A percentile compares a stretch with the other conserved stretches of the same genome.
Evolutionary conservation across 1,140 invertebrate genomes (phyloP).

Genomic region (Nephila pilipes): DNA sequence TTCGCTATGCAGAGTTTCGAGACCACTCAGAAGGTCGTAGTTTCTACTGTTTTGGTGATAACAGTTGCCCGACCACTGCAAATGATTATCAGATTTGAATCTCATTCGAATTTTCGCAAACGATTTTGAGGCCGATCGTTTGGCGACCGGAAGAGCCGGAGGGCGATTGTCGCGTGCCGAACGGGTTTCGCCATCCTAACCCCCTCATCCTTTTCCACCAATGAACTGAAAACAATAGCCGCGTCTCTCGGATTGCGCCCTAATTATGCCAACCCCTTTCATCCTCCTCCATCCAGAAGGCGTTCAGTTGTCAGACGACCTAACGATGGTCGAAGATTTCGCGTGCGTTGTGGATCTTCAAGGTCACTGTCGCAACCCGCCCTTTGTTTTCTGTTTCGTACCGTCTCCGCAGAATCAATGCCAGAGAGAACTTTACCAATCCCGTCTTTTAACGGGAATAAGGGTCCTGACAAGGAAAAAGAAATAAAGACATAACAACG

Average conservation of each 20-base stretch:
- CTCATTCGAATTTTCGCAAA: too few relatives aligned
- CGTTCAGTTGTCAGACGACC: not conserved
- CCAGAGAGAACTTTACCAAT: too few relatives aligned
- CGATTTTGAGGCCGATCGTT: too few relatives aligned
- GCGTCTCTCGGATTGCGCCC: slow-evolving; percentile 27
- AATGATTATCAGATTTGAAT: too few relatives aligned
- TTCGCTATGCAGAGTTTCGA: too few relatives aligned
- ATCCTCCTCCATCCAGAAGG: not conserved
- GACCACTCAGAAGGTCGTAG: too few relatives aligned
- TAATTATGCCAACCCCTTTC: not conserved
- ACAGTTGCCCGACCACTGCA: too few relatives aligned
- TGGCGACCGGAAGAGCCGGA: slow-evolving; percentile 21
- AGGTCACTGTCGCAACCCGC: not conserved
- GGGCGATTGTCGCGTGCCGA: not conserved
- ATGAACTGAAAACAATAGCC: slow-evolving; percentile 13
- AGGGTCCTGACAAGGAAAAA: too few relatives aligned
- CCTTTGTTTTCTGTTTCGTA: not conserved
- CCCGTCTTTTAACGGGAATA: too few relatives aligned
- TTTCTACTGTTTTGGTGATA: too few relatives aligned
- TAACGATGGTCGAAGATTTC: not conserved
- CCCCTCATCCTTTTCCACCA: not conserved
- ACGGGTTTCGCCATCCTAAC: not conserved
- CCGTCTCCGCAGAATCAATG: too few relatives aligned
- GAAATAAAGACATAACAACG: too few relatives aligned
- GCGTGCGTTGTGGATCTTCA: not conserved